Conservation (phyloP, 2,888 invertebrate species). For the Eueremaeus valkanovi region DNA sequence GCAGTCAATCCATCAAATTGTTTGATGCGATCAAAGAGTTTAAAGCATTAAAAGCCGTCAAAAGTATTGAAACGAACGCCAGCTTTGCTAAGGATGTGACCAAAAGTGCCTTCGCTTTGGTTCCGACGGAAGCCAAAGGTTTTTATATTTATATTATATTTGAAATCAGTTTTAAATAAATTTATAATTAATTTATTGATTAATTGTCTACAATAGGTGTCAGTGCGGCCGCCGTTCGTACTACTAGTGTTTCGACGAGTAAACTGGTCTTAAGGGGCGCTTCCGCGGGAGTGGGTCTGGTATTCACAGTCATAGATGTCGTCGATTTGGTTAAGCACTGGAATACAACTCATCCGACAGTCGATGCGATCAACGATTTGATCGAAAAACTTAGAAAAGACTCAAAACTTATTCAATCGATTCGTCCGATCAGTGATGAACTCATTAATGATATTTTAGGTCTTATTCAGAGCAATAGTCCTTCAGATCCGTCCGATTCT, state of each 20-base stretch:
- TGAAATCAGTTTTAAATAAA: too few species aligned
- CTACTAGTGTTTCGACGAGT: neutral
- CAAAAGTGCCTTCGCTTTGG: neutral
- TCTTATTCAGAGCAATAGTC: too few species aligned
- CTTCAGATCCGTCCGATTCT: too few species aligned
- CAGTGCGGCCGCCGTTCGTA: neutral
- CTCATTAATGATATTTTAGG: too few species aligned
- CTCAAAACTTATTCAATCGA: neutral
- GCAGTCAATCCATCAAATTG: neutral
- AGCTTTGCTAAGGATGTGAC: neutral
- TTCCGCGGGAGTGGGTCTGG: neutral
- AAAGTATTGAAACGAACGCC: neutral
- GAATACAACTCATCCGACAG: neutral
- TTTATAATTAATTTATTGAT: too few species aligned
- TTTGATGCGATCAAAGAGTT: neutral
- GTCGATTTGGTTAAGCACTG: neutral
- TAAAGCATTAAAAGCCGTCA: neutral
- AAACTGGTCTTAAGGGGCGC: neutral
- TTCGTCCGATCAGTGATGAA: neutral
- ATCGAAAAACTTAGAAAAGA: neutral
- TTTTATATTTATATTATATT: too few species aligned
- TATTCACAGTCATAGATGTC: neutral
- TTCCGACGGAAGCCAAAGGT: neutral
- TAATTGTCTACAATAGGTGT: neutral
- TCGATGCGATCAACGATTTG: neutral